phyloP scores from a whole-genome alignment of 2,113 vertebrate species.

The Sylvia atricapilla region DNA sequence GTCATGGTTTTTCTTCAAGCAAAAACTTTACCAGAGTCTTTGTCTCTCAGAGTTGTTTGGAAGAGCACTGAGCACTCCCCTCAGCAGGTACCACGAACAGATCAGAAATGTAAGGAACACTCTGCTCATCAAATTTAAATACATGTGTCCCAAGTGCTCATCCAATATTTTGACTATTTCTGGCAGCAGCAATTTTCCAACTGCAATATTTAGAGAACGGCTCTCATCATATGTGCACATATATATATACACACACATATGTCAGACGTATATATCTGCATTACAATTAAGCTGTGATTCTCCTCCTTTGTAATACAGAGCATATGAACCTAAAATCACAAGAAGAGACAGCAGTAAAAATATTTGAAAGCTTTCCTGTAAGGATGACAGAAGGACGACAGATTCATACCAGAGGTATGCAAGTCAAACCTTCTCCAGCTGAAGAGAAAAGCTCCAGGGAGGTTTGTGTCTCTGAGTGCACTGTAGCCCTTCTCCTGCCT shows the following conservation, averaged over 20 bases:
- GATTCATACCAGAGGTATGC: slow-evolving; percentile 35
- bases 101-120: not conserved
- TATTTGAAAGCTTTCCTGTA: not conserved
- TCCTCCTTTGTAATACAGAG: not conserved
- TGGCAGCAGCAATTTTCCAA: not conserved
- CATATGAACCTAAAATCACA: not conserved
- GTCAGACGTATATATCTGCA: not conserved
- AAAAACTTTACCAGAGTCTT: not conserved
- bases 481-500: not conserved
- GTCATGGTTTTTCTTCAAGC: not conserved
- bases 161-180: not conserved
- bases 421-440: not conserved
- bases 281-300: not conserved
- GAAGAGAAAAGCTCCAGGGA: not conserved
- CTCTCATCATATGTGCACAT: not conserved
- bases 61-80: not conserved
- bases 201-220: not conserved
- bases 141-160: not conserved
- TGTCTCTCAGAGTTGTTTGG: not conserved
- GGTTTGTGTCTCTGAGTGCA: not conserved
- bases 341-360: not conserved
- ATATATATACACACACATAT: not conserved
- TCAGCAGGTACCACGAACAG: not conserved
- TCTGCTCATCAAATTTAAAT: not conserved
- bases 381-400: not conserved